Base-by-base conservation (phyloP, 2,797 vertebrate genomes). In the Centroberyx gerrardi region DNA sequence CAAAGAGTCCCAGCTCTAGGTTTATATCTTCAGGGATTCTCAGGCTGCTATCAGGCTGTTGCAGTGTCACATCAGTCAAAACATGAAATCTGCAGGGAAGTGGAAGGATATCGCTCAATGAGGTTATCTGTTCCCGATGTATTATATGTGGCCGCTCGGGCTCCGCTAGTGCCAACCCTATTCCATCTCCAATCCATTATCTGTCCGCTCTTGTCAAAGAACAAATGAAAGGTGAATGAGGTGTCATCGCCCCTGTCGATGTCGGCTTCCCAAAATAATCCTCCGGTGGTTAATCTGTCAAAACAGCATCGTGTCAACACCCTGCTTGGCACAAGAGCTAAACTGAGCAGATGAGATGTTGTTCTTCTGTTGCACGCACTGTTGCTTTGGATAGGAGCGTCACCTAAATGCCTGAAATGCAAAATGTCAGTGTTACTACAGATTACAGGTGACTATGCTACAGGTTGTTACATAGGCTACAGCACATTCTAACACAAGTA, bases 31-130 rank as follows among this genome's bases (percentile, higher is more conserved):
- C 44, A 5, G 44, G 22, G 13, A 14, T 28, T 14, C 38, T 52
- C 40, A 58, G n/a, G 22, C 27, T 52, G 53, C 54, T 64, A 61
- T 76, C 63, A 76, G 60, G 36, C 68, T 46, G 10, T 17, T 54
- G 38, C 73, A 55, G 38, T 28, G 46, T 33, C 51, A 54, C 46
- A 42, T 51, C 9, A 49, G 44, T 51, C 55, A 59, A 72, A 72
- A 42, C 46, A 60, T 51, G 62, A 53, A 8, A 69, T 66, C 67
- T 56, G 15, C 42, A 38, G 17, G 48, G 59, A 70, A 38, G 53
- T 18, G 42, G 18, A 67, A 68, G 28, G 53, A 42, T n/a, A 46
- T 58, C 38, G 22, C 22, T 67, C 46, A 58, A 27, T 10, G 28
- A 49, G 6, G 33, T 64, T 70, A 14, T 54, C 28, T 17, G 33